Evolutionary conservation across 2,113 vertebrate genomes (phyloP), one percentile per base, ranked within the genome.

Genomic region (Panurus biarmicus): DNA sequence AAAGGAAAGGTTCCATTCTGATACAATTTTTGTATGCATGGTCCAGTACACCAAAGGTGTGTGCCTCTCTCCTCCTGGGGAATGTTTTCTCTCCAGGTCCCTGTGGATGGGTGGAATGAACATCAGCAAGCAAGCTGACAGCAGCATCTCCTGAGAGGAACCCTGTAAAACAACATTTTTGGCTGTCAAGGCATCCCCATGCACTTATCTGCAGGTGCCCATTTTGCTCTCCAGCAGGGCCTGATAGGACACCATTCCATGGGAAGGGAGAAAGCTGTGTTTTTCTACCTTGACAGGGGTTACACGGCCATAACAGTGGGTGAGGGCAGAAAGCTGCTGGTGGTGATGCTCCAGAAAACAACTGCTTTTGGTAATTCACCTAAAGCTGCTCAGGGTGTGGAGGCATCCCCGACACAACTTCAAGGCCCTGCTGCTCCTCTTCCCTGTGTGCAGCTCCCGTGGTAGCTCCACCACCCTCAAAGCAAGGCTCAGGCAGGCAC

Each of bases 241-340:
- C 31, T 25, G 35, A 31, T 17, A 17, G 28, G 66, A 56, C 36
- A 48, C 7, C 6, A 7, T 31, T 17, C 38, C 13, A 11, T 4
- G 13, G 47, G 16, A 80, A 57, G 47, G 31, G 14, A 38, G 9
- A 31, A 29, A 71, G 33, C 18, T 25, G 1, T 0, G 0, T 28
- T 28, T 61, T 86, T 70, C 38, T 83, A 31, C 44, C 48, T 42
- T 11, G 23, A 38, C 1, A 10, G 5, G 28, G 11, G 7, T 66
- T 40, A 17, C 66, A 51, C 0, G 0, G 21, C 23, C 0, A 0
- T 5, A 6, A 11, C 24, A 57, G 6, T 4, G 26, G 18, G 35
- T 0, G 1, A 57, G 17, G 14, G 21, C 66, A 75, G 35, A 44
- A 42, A 66, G 54, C 15, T 76, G 44, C 19, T 1, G 2, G 25